Evolutionary conservation across 2,113 vertebrate species (phyloP), one percentile per base, ranked within the genome.

Genomic region (Anhinga rufa): DNA sequence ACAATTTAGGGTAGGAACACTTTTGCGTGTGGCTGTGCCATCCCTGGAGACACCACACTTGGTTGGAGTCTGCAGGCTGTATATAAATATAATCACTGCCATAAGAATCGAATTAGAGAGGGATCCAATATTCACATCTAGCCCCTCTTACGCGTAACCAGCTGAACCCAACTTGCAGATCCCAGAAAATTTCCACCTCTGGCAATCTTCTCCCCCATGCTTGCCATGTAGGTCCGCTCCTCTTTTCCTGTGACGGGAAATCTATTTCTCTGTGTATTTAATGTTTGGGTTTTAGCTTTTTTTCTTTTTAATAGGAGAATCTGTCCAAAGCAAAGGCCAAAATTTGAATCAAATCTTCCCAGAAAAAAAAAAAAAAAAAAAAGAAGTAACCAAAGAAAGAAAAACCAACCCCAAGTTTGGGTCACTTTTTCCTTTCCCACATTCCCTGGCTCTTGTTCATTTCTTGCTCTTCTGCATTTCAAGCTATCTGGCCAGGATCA

Each of bases 21-120:
- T 97, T 91, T 65, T 96, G 90, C 93, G 42, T 95, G 94, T 97
- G 93, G 94, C 94, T 95, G 75, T 97, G 95, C 97, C 94, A 95
- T 93, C 94, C 92, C 96, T 77, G 51, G 96, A 92, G 91, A 94
- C 96, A 83, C 91, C 71, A 95, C 94, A 96, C 91, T 95, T 95
- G 82, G 94, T 95, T 95, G 95, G 93, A 95, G 84, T 90, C 95
- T 95, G 82, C 79, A 97, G 84, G 91, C 94, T 97, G 92, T 91
- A 78, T 96, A 95, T 95, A 95, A 96, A 94, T 96, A 95, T 94
- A 97, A 96, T 97, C 86, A 93, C 71, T 95, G 84, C 84, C 95
- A 97, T 96, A 96, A 97, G 95, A 94, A 96, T 96, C 85, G 86
- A 95, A 96, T 96, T 97, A 97, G 82, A 94, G 71, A 80, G 11